Evolutionary conservation across 2,113 vertebrate genomes (phyloP).

Genomic region (Lepisosteus osseus): DNA sequence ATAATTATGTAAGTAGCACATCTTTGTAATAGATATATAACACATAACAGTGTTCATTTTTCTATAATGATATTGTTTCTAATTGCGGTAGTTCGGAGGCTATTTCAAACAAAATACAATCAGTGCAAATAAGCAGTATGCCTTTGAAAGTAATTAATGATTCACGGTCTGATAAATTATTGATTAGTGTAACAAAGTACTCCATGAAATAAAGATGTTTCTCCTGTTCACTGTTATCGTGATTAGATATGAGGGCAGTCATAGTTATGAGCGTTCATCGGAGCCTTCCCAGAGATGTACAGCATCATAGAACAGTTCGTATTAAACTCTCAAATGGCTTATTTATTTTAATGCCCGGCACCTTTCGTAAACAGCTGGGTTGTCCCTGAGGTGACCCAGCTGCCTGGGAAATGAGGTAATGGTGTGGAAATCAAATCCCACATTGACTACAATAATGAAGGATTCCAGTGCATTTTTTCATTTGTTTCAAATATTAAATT

Average conservation of each 20-base stretch:
- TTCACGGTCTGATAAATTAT: background rate
- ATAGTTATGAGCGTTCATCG: background rate
- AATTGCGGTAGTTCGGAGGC: background rate
- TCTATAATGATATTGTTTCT: background rate
- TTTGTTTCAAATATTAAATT: too few species aligned
- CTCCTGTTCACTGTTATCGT: background rate
- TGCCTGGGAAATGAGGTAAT: too few species aligned
- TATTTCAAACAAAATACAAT: background rate
- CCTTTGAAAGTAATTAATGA: background rate
- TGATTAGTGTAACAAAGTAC: conserved; percentile 4
- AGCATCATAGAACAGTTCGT: too few species aligned
- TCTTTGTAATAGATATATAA: background rate
- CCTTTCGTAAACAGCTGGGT: too few species aligned
- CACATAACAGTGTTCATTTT: background rate
- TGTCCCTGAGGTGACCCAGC: too few species aligned
- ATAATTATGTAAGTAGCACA: background rate
- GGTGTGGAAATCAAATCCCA: too few species aligned
- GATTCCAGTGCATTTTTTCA: too few species aligned
- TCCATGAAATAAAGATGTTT: conserved; percentile 8
- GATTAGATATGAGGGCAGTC: background rate
- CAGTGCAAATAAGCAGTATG: background rate
- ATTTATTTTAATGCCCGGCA: too few species aligned
- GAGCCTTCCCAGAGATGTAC: background rate
- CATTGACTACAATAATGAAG: too few species aligned
- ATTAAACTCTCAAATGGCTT: too few species aligned